Evolutionary conservation across 2,888 invertebrate genomes (phyloP).

Genomic region (Conops quadrifasciatus): DNA sequence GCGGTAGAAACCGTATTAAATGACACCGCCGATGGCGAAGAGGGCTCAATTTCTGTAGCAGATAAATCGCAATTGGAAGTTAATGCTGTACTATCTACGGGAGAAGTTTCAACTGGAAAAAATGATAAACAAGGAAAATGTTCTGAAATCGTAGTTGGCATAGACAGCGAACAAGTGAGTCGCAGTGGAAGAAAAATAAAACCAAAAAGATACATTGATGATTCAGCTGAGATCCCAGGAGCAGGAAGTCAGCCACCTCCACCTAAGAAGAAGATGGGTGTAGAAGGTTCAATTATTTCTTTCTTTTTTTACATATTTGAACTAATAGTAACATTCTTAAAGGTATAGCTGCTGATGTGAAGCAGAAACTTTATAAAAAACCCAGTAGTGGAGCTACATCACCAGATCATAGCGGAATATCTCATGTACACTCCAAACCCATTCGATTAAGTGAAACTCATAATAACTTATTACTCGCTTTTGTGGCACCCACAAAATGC

Average conservation of each 20-base stretch:
- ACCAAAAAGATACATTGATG: conserved; percentile 68
- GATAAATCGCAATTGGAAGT: conserved; percentile 40
- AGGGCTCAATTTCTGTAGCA: conserved; percentile 26
- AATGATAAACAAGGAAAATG: conserved; percentile 29
- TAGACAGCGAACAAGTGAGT: conserved; percentile 69
- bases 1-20: conserved; percentile 38
- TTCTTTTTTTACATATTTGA: not conserved
- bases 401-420: conserved; percentile 43
- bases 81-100: not conserved
- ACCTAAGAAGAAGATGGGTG: conserved; percentile 53
- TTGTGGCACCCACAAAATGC: conserved; percentile 71
- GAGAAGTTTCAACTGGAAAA: not conserved
- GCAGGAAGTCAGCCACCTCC: conserved; percentile 47
- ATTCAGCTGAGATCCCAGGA: conserved; percentile 47
- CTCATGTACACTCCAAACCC: not conserved
- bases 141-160: conserved; percentile 13
- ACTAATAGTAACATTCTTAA: conserved; percentile 8
- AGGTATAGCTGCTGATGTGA: conserved; percentile 41
- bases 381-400: conserved; percentile 54
- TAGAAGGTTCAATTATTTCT: conserved; percentile 48
- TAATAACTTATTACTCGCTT: conserved; percentile 70
- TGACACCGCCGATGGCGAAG: conserved; percentile 11
- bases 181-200: conserved; percentile 80
- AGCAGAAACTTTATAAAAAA: conserved; percentile 46
- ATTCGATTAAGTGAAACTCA: conserved; percentile 46